These are phyloP conservation scores for Lontra canadensis DNA, from an alignment of 2,113 vertebrate species.

Conservation along the genomic window DNA sequence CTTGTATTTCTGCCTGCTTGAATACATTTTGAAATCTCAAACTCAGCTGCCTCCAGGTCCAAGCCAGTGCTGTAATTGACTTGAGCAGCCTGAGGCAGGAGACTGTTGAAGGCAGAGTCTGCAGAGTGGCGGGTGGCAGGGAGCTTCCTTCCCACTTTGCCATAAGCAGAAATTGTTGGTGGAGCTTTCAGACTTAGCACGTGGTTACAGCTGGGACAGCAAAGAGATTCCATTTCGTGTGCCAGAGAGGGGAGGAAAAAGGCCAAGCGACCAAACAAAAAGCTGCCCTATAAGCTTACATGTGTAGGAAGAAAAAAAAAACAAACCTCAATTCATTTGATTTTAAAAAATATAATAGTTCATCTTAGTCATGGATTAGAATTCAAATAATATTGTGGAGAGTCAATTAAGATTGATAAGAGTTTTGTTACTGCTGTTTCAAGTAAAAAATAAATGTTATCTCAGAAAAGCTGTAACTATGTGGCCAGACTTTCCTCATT, in stretches of 20 bases:
- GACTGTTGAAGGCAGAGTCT: neutral
- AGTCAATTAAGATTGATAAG: neutral
- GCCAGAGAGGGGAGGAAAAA: neutral
- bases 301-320: neutral
- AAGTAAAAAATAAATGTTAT: slow-evolving; percentile 9
- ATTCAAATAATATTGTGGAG: slow-evolving; percentile 4
- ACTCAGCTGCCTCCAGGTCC: neutral
- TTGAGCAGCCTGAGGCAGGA: neutral
- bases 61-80: neutral
- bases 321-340: neutral
- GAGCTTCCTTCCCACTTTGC: neutral
- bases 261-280: neutral
- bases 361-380: neutral
- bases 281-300: neutral
- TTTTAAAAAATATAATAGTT: neutral
- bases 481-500: neutral
- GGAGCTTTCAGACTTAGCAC: neutral
- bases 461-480: neutral
- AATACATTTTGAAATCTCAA: neutral
- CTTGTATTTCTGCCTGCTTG: neutral
- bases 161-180: neutral
- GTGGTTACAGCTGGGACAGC: neutral
- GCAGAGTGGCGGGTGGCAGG: neutral
- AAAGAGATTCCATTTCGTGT: neutral
- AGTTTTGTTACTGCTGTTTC: neutral